Conservation (phyloP, 2,797 vertebrate genomes). For the Enteromius thamalakanensis region DNA sequence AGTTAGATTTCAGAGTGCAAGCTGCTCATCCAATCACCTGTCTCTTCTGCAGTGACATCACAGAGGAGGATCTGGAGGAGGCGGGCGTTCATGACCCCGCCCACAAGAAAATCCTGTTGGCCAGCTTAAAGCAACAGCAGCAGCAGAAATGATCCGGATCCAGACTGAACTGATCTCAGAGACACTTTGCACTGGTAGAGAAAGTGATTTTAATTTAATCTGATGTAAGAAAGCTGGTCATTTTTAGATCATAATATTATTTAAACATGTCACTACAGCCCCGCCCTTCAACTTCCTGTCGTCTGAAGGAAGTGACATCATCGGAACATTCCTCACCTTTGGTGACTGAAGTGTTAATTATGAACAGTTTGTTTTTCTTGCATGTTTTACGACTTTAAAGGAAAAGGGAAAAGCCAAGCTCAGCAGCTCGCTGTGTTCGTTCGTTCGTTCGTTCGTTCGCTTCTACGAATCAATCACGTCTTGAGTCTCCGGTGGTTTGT, state of each 20-base stretch:
- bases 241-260: conserved; percentile 64
- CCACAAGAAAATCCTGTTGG: conserved; percentile 89
- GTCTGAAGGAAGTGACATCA: conserved; percentile 48
- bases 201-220: conserved; percentile 59
- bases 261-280: conserved; percentile 70
- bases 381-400: conserved; percentile 71
- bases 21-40: neutral
- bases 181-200: conserved; percentile 54
- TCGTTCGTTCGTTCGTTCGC: no score
- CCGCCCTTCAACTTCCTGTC: conserved; percentile 18
- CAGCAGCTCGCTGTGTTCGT: conserved; percentile 3
- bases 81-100: conserved; percentile 87
- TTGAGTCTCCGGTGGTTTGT: neutral
- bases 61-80: conserved; percentile 95
- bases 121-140: conserved; percentile 86
- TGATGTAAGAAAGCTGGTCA: conserved; percentile 42
- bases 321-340: conserved; percentile 57
- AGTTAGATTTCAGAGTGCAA: neutral
- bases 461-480: neutral
- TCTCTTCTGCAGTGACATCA: conserved; percentile 85
- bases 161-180: conserved; percentile 56
- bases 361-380: conserved; percentile 43
- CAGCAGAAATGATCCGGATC: conserved; percentile 67
- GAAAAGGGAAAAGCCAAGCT: conserved; percentile 73
- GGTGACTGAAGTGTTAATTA: conserved; percentile 47